Evolutionary conservation across 1,140 invertebrate species (phyloP), one percentile per base, ranked within the genome.

Genomic region (Rhynchophorus ferrugineus): DNA sequence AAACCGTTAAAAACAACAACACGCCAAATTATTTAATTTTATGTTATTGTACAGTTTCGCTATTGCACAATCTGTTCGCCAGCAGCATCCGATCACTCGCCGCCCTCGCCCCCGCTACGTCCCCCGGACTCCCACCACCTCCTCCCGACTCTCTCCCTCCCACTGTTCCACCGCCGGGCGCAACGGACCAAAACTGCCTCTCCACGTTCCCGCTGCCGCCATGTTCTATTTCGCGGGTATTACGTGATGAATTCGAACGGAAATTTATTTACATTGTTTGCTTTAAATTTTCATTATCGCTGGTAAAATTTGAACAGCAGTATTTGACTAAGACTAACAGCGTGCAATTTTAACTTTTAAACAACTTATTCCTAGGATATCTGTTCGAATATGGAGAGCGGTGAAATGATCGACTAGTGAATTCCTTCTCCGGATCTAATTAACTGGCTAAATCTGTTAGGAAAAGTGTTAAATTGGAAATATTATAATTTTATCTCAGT

Each of bases 251-350:
- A 48, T 48, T 48, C 21, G 35, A 36, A 48, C 45, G 45, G 45
- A 48, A 48, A 48, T 48, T 48, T 48, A 38, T 48, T 48, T 48
- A 48, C 45, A 37, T 48, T 48, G 45, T 48, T 48, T 48, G 35
- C 45, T 48, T 48, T 48, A 38, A 38, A 48, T 48, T 48, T 48
- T 48, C 45, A 48, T 48, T 48, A 48, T 48, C 45, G 45, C 33
- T 48, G 35, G 18, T 37, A 38, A 48, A 48, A 48, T 48, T 48
- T 48, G 45, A 37, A 48, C 45, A 48, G 35, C 34, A 35, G 34
- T 48, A 48, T 48, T 48, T 48, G 45, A 21, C 13, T 24, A 48
- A 48, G 20, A 16, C 34, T 39, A 39, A 24, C 35, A 39, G 20
- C 20, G 37, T 48, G 36, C 33, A 48, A 48, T 48, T 48, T 48